Evolutionary conservation across 2,113 vertebrate species (phyloP).

Genomic region (Carlito syrichta): DNA sequence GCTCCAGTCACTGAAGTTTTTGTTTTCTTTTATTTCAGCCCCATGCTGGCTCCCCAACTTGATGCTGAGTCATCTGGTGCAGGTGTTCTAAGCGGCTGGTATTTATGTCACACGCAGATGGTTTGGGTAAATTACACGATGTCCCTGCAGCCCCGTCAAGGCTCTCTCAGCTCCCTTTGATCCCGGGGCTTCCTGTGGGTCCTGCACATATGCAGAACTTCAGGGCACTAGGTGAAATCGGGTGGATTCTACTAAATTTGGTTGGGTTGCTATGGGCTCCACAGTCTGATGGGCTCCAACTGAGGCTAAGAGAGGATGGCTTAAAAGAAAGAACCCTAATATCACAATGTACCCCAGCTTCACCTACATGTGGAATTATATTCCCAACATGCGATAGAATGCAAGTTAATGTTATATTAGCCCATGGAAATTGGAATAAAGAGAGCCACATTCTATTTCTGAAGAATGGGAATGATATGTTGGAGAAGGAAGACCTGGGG

Average conservation of each 20-base stretch:
- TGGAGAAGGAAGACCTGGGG: background rate
- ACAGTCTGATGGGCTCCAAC: slow-evolving; percentile 52
- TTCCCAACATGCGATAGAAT: background rate
- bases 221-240: slow-evolving; percentile 50
- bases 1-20: slow-evolving; percentile 74
- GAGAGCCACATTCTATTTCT: background rate
- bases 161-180: background rate
- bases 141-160: background rate
- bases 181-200: slow-evolving; percentile 61
- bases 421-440: background rate
- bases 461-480: background rate
- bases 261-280: slow-evolving; percentile 49
- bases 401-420: background rate
- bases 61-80: slow-evolving; percentile 79
- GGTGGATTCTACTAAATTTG: slow-evolving; percentile 58
- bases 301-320: slow-evolving; percentile 62
- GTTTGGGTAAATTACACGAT: slow-evolving; percentile 58
- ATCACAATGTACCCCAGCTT: slow-evolving; percentile 34
- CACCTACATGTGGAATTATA: background rate
- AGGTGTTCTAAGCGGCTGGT: slow-evolving; percentile 75
- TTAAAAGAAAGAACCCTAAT: slow-evolving; percentile 45
- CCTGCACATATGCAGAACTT: background rate
- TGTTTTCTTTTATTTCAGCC: slow-evolving; percentile 79
- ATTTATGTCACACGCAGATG: slow-evolving; percentile 66
- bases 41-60: slow-evolving; percentile 68